These are phyloP conservation scores for Epizoanthus stellaris DNA, from an alignment of 92 coral and sea anemone genomes.

Conservation along the genomic window DNA sequence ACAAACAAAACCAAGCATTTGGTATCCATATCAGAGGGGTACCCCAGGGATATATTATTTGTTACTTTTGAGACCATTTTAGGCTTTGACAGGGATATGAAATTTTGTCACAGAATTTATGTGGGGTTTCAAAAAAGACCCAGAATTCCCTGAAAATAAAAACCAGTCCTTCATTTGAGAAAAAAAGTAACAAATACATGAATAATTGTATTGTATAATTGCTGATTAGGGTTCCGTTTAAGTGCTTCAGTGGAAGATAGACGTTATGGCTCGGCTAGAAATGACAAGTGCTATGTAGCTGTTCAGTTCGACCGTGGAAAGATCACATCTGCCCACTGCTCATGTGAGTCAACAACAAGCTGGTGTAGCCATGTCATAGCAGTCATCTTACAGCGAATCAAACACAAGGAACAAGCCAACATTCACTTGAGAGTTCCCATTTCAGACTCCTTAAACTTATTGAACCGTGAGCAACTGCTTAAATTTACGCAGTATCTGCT, in stretches of 20 bases:
- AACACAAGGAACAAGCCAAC: slow-evolving; percentile 41
- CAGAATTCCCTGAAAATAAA: no score
- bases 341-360: slow-evolving; percentile 70
- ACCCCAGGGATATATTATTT: no score
- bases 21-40: no score
- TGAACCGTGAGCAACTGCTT: slow-evolving; percentile 84
- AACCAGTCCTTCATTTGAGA: no score
- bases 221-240: slow-evolving; percentile 80
- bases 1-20: no score
- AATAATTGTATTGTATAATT: background rate
- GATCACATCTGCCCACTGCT: slow-evolving; percentile 89
- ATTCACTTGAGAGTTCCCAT: slow-evolving; percentile 72
- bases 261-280: slow-evolving; percentile 16
- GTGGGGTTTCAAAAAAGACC: no score
- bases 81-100: no score
- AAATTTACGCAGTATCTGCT: slow-evolving; percentile 90
- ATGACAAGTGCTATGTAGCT: slow-evolving; percentile 65
- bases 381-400: slow-evolving; percentile 74
- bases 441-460: slow-evolving; percentile 82
- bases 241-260: slow-evolving; percentile 82
- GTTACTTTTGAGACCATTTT: no score
- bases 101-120: no score
- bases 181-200: background rate
- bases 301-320: slow-evolving; percentile 96
- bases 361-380: slow-evolving; percentile 96